Evolutionary conservation across 2,888 invertebrate species (phyloP).

Genomic region (Loripinus fragilis): DNA sequence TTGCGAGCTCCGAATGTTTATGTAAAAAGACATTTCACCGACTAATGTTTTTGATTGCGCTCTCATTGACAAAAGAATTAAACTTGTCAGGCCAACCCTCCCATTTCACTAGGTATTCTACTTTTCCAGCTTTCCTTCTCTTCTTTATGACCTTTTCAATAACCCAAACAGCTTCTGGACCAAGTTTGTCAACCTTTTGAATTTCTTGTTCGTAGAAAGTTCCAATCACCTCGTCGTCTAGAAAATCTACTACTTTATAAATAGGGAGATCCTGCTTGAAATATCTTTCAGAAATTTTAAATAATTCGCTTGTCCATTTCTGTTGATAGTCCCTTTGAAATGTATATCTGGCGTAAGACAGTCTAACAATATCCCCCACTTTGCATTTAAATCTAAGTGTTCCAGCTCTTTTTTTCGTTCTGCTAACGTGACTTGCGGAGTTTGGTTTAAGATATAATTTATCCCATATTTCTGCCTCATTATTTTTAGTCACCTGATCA

Average conservation of each 20-base stretch:
- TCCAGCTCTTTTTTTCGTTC: background rate
- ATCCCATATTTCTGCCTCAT: constrained; percentile 6
- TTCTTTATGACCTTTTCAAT: constrained; percentile 18
- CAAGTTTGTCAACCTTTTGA: background rate
- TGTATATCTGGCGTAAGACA: constrained; percentile 20
- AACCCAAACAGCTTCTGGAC: background rate
- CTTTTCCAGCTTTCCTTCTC: background rate
- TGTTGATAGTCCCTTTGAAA: constrained; percentile 39
- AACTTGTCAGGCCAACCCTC: background rate
- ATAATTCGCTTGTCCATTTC: constrained; percentile 17
- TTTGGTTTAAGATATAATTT: background rate
- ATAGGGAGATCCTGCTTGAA: background rate
- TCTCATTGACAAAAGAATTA: background rate
- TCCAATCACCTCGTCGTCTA: background rate
- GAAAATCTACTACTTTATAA: constrained; percentile 4
- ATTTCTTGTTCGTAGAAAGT: background rate
- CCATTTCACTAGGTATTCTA: background rate
- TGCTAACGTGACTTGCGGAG: background rate
- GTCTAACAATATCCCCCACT: constrained; percentile 37
- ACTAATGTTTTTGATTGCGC: background rate
- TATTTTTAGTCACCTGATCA: background rate
- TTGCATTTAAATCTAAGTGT: constrained; percentile 34
- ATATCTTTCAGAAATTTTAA: background rate
- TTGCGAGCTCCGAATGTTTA: background rate
- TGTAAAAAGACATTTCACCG: background rate